These are phyloP conservation scores for Capricornis sumatraensis DNA, from an alignment of 2,113 vertebrate genomes.

Conservation along the genomic window DNA sequence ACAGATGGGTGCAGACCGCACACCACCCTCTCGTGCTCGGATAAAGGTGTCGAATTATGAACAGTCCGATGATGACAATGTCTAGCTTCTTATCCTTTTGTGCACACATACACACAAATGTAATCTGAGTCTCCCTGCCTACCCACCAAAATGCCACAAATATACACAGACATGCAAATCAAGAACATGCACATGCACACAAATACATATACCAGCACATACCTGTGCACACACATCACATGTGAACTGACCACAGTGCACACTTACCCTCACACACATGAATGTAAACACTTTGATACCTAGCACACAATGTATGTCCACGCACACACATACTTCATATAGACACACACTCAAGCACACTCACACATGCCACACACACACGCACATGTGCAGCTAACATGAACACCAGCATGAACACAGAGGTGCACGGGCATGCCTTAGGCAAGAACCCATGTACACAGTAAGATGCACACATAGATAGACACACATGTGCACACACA, in stretches of 20 bases:
- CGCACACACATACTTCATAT: not conserved
- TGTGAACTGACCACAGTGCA: not conserved
- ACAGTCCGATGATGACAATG: not conserved
- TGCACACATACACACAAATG: not conserved
- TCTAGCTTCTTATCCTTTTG: not conserved
- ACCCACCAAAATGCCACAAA: not conserved
- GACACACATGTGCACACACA: not conserved
- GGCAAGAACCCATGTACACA: not conserved
- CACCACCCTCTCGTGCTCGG: not conserved
- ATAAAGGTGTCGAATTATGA: not conserved
- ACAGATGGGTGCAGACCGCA: not conserved
- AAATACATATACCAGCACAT: not conserved
- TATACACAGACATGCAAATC: not conserved
- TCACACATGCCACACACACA: too few species aligned
- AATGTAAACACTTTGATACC: too few species aligned
- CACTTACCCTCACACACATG: not conserved
- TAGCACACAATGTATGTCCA: not conserved
- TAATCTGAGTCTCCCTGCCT: not conserved
- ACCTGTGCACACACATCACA: not conserved
- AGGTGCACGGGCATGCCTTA: not conserved
- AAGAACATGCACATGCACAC: not conserved
- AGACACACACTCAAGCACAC: not conserved
- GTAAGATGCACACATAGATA: fast-evolving
- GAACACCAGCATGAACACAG: not conserved
- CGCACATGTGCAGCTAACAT: not conserved